phyloP scores from a whole-genome alignment of 2,888 invertebrate genomes.

The Lasioglossum figueresi region DNA sequence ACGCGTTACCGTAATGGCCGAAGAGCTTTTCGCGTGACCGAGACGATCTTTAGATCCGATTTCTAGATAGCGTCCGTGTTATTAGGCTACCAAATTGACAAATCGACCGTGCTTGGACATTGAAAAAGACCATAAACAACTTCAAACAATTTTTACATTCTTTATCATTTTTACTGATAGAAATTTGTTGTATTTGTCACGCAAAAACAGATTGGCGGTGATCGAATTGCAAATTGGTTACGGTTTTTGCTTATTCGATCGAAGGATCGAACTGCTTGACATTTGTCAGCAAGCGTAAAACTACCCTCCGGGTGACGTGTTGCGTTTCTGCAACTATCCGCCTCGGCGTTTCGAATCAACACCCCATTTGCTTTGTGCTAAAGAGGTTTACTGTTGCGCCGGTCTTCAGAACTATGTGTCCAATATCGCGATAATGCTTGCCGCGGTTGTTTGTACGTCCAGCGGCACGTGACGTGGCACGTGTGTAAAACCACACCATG shows the following conservation, averaged over 20 bases:
- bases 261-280: neutral
- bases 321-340: neutral
- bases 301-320: neutral
- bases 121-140: neutral
- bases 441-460: slow-evolving; percentile 35
- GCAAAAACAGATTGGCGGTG: neutral
- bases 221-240: too few species aligned
- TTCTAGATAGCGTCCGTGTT: slow-evolving; percentile 63
- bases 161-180: neutral
- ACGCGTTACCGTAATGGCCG: slow-evolving; percentile 42
- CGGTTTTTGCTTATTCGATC: too few species aligned
- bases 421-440: slow-evolving; percentile 58
- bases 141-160: neutral
- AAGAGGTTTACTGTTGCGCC: slow-evolving; percentile 49
- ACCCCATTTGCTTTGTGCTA: slow-evolving; percentile 54
- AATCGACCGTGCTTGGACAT: slow-evolving; percentile 7
- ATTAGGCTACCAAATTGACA: slow-evolving; percentile 22
- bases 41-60: slow-evolving; percentile 74
- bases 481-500: slow-evolving; percentile 43
- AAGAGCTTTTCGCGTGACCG: slow-evolving; percentile 73
- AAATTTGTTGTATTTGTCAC: neutral
- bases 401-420: slow-evolving; percentile 36
- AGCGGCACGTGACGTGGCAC: slow-evolving; percentile 30
- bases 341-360: slow-evolving; percentile 33
- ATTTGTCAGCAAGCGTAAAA: neutral